These are phyloP conservation scores for Nannospalax galili DNA, from an alignment of 2,113 vertebrate genomes.

Conservation along the genomic window DNA sequence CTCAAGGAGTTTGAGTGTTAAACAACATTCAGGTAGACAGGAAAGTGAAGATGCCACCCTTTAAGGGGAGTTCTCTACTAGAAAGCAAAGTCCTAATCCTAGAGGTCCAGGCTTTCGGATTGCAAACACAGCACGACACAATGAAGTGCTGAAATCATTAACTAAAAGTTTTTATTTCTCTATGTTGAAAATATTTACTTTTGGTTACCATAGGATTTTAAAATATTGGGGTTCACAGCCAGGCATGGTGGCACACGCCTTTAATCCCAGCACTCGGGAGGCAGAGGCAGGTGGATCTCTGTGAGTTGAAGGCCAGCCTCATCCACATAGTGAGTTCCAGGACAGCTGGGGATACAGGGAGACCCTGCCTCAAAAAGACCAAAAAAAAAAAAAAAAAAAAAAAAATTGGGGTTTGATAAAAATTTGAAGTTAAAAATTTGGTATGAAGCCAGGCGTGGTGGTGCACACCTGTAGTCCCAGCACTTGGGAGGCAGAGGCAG, in stretches of 20 bases:
- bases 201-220: constrained; percentile 38
- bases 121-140: constrained; percentile 6
- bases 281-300: too few species aligned
- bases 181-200: constrained; percentile 54
- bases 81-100: background rate
- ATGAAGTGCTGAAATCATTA: background rate
- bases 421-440: constrained; percentile 33
- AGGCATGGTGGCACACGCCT: too few species aligned
- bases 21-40: background rate
- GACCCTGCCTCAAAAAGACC: too few species aligned
- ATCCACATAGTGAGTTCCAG: too few species aligned
- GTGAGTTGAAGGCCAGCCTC: too few species aligned
- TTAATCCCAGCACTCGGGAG: too few species aligned
- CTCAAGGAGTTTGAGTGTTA: background rate
- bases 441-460: too few species aligned
- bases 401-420: background rate
- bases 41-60: background rate
- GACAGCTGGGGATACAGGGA: too few species aligned
- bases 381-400: too few species aligned
- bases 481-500: too few species aligned
- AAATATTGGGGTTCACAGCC: background rate
- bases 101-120: background rate
- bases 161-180: background rate
- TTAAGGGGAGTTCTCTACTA: background rate
- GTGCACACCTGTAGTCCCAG: too few species aligned